Evolutionary conservation across 2,797 vertebrate species (phyloP).

Genomic region (Tachyglossus aculeatus): DNA sequence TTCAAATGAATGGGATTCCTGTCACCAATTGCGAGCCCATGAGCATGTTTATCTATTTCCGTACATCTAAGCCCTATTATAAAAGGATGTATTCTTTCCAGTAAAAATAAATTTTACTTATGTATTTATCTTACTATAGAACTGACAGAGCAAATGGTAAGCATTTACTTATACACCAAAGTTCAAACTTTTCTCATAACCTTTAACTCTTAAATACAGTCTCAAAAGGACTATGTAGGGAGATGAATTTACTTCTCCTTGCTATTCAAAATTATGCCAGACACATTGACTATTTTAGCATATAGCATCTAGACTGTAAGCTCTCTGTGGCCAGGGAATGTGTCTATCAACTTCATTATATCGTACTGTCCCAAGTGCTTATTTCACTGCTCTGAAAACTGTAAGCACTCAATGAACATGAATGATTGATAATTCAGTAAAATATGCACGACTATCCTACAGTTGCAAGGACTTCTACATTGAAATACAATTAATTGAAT

Average conservation of each 20-base stretch:
- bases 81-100: slow-evolving; percentile 22
- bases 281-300: no score
- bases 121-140: slow-evolving; percentile 26
- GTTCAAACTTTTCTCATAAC: slow-evolving; percentile 69
- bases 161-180: slow-evolving; percentile 55
- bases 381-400: no score
- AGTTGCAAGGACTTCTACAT: no score
- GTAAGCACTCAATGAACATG: no score
- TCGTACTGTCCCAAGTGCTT: no score
- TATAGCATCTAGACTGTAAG: no score
- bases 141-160: slow-evolving; percentile 44
- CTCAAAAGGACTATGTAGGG: slow-evolving; percentile 43
- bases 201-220: slow-evolving; percentile 29
- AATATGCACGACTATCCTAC: no score
- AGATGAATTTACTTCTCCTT: slow-evolving; percentile 40
- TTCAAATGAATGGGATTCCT: slow-evolving; percentile 31
- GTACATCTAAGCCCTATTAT: slow-evolving; percentile 19
- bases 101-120: slow-evolving; percentile 40
- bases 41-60: slow-evolving; percentile 1
- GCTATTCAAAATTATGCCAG: slow-evolving; percentile 44
- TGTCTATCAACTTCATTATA: no score
- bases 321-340: no score
- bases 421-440: no score
- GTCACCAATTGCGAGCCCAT: slow-evolving; percentile 23
- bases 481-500: no score